Evolutionary conservation across 2,888 invertebrate species (phyloP).

Genomic region (Melieria crassipennis): DNA sequence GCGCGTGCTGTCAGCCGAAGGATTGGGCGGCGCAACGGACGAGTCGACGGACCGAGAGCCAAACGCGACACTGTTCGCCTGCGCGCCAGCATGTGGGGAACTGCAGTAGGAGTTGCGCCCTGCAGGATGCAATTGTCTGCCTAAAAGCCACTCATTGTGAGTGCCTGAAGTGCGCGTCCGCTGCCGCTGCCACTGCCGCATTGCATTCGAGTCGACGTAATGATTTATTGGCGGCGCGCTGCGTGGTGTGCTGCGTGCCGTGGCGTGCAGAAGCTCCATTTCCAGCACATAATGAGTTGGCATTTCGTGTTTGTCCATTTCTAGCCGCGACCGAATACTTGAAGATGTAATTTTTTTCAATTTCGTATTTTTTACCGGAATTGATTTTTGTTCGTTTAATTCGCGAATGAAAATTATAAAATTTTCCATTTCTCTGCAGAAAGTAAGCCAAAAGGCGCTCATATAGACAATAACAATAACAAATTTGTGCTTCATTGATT

Average conservation of each 20-base stretch:
- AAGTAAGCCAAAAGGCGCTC: too few species aligned
- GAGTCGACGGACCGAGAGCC: not conserved
- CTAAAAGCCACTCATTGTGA: constrained; percentile 49
- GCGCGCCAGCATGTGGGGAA: constrained; percentile 48
- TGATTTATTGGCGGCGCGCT: constrained; percentile 19
- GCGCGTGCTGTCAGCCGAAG: not conserved
- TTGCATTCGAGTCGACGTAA: constrained; percentile 1
- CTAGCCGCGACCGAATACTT: too few species aligned
- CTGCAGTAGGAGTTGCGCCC: constrained; percentile 52
- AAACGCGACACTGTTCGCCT: not conserved
- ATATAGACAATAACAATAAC: too few species aligned
- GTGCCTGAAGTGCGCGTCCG: not conserved
- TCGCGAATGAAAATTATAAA: too few species aligned
- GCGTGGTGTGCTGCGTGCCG: not conserved
- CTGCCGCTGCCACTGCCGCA: not conserved
- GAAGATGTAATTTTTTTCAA: too few species aligned
- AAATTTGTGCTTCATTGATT: too few species aligned
- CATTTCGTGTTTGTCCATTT: too few species aligned
- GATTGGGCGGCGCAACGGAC: constrained; percentile 7
- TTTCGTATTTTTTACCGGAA: too few species aligned
- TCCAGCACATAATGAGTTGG: too few species aligned
- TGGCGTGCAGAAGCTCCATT: too few species aligned
- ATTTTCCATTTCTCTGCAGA: too few species aligned
- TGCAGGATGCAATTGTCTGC: constrained; percentile 63
- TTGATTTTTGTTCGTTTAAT: too few species aligned